Evolutionary conservation across 2,113 vertebrate species (phyloP), one percentile per base, ranked within the genome.

Genomic region (Neodontobutis hainanensis): DNA sequence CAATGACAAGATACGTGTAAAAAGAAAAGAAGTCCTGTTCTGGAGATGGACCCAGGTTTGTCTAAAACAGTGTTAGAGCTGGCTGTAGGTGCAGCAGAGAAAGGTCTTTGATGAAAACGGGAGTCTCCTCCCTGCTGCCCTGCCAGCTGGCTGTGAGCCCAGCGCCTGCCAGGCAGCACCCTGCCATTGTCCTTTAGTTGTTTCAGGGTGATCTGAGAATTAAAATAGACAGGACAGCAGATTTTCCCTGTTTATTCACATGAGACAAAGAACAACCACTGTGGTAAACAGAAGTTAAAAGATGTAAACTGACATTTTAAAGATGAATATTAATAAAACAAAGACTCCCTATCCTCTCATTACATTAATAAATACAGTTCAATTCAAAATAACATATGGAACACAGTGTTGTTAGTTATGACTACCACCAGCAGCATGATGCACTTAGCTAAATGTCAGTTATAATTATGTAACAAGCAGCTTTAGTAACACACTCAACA

Each of bases 131-230:
- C 72, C 62, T 5, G 58, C 47, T 61, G 66, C 51, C 48, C 57
- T 68, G 85, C 90, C 90, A 90, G 78, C 85, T 91, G 90, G 90
- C 88, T n/a, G n/a, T 27, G 60, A 65, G 88, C 87, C 90, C 83
- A 71, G 82, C 79, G 77, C 80, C 82, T 85, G 86, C 88, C 84
- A 83, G 85, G 81, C 87, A 83, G 88, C 85, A 84, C 86, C 81
- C 81, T 70, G 78, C 85, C 75, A 87, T 87, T 90, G 88, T 90
- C 87, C 85, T 89, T 82, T 82, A 79, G 70, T 80, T 80, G 75
- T 88, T 86, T 85, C 81, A 84, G 84, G 84, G 82, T 80, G 79
- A 87, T 85, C 82, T 75, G 78, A 80, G 82, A 85, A 86, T 85
- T 75, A 79, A 86, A 88, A 86, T 75, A 84, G 82, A 77, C 78